A percentile compares a stretch with the other conserved stretches of the same genome.
Conservation (phyloP, 2,888 invertebrate genomes). For the Amorpha juglandis region DNA sequence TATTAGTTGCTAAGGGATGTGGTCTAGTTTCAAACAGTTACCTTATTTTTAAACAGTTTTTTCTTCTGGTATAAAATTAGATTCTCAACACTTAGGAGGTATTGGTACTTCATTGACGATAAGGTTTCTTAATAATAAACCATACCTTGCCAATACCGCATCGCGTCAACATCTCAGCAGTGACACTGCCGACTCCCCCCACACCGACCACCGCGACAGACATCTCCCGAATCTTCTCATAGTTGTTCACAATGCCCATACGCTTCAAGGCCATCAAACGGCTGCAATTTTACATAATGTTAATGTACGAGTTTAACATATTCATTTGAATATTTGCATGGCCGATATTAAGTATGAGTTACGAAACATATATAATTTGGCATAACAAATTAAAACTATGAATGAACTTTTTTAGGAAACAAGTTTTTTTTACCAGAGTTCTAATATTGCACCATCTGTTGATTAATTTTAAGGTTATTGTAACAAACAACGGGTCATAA, state of each 20-base stretch:
- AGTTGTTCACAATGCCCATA: slow-evolving; percentile 99
- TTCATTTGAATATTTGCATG: background rate
- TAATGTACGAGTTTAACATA: background rate
- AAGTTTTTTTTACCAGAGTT: background rate
- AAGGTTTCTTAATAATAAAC: background rate
- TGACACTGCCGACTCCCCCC: slow-evolving; percentile 99
- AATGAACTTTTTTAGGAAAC: background rate
- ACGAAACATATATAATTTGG: background rate
- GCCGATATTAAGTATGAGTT: no score
- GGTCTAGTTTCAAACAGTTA: no score
- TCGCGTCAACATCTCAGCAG: slow-evolving; percentile 99
- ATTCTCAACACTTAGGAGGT: no score
- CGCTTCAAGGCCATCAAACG: slow-evolving; percentile 99
- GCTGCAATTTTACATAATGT: slow-evolving; percentile 76
- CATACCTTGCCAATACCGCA: slow-evolving; percentile 97
- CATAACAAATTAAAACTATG: background rate
- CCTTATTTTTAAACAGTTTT: no score
- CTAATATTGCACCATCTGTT: no score
- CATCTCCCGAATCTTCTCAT: slow-evolving; percentile 95
- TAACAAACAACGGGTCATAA: no score
- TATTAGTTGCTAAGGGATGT: no score
- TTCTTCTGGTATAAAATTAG: no score
- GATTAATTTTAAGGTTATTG: no score
- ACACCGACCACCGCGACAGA: slow-evolving; percentile 98
- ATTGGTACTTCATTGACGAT: no score